phyloP scores from a whole-genome alignment of 2,888 invertebrate species.

The Caenorhabditis angaria region DNA sequence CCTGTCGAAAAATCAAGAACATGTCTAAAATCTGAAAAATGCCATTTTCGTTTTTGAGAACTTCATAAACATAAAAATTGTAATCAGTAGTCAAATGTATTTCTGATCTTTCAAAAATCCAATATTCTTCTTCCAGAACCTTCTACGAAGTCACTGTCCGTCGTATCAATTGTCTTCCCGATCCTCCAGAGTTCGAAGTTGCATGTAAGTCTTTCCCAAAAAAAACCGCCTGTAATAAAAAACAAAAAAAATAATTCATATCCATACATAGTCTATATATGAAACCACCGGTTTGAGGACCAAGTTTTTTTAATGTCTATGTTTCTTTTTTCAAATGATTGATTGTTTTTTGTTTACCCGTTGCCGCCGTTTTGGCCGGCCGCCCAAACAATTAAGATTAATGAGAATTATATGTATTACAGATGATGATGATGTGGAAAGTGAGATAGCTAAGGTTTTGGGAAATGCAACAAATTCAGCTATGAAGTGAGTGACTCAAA shows the following conservation, averaged over 20 bases:
- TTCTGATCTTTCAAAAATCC: no score
- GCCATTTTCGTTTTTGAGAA: no score
- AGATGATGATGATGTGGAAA: conserved; percentile 65
- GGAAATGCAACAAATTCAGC: conserved; percentile 47
- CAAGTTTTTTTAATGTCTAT: conserved; percentile 1
- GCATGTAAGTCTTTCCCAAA: conserved; percentile 48
- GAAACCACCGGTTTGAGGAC: not conserved
- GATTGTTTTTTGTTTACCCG: not conserved
- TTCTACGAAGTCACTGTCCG: conserved; percentile 70
- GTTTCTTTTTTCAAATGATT: not conserved
- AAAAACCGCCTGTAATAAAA: not conserved
- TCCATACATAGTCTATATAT: not conserved
- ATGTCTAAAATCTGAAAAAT: no score
- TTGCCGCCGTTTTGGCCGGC: not conserved
- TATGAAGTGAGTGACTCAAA: conserved; percentile 11
- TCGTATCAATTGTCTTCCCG: conserved; percentile 71
- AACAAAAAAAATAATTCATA: no score
- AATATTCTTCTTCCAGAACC: conserved; percentile 44
- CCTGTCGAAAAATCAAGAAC: no score
- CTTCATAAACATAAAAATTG: no score
- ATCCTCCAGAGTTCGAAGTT: conserved; percentile 68
- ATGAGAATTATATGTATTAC: conserved; percentile 27
- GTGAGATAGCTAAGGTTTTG: conserved; percentile 59
- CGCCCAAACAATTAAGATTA: conserved; percentile 1
- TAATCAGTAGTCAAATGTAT: no score